Evolutionary conservation across 2,113 vertebrate species (phyloP).

Genomic region (Stigmatopora nigra): DNA sequence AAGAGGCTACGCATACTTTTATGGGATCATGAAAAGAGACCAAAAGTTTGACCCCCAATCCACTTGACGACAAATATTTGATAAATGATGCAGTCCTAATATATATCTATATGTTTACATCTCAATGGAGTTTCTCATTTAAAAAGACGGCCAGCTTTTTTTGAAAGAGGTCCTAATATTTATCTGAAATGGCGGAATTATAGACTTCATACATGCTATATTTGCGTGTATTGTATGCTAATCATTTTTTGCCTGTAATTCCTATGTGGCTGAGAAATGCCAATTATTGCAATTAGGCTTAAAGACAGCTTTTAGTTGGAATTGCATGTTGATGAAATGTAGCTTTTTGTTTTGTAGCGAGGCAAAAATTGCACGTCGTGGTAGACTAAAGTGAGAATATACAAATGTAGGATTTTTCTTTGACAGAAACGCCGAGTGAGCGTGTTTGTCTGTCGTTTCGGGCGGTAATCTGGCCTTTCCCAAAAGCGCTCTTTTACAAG

Average conservation of each 20-base stretch:
- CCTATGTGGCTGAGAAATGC: constrained; percentile 48
- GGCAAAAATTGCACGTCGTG: too few species aligned
- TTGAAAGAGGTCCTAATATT: constrained; percentile 14
- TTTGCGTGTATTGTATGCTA: background rate
- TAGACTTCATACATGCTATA: background rate
- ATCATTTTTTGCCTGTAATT: constrained; percentile 33
- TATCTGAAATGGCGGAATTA: constrained; percentile 8
- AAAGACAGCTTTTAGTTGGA: constrained; percentile 63
- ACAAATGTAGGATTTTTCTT: constrained; percentile 1
- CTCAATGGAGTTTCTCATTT: background rate
- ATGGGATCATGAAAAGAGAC: constrained; percentile 31
- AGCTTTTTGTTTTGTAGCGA: too few species aligned
- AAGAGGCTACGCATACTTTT: constrained; percentile 32
- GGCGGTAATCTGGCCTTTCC: constrained; percentile 17
- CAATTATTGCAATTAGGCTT: constrained; percentile 65
- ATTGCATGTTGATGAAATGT: constrained; percentile 30
- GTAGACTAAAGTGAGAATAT: too few species aligned
- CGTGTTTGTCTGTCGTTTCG: constrained; percentile 32
- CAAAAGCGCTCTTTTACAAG: constrained; percentile 44
- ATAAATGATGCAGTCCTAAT: too few species aligned
- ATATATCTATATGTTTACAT: too few species aligned
- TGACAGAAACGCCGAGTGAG: constrained; percentile 22
- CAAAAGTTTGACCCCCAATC: background rate
- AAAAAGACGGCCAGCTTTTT: background rate
- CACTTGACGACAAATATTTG: too few species aligned